Conservation (phyloP, 2,113 vertebrate genomes). For the Jacana jacana region DNA sequence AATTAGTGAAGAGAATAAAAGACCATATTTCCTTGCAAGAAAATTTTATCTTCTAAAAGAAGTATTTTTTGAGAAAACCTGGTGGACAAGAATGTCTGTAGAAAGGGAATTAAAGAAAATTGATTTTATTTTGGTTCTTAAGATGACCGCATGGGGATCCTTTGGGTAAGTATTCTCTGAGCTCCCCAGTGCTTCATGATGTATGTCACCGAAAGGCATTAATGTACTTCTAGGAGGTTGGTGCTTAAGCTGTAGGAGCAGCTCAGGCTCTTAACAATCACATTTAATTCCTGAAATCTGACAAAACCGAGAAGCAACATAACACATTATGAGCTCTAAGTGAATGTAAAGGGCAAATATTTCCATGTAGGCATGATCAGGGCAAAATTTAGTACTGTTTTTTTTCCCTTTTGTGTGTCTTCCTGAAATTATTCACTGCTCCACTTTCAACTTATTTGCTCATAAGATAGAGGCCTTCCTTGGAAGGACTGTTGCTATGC, state of each 20-base stretch:
- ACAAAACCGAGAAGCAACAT: not conserved
- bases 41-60: not conserved
- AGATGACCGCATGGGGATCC: not conserved
- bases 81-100: not conserved
- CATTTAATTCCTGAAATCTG: not conserved
- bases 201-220: not conserved
- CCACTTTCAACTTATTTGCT: not conserved
- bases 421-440: not conserved
- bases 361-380: not conserved
- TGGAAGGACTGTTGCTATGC: not conserved
- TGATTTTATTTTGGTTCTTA: not conserved
- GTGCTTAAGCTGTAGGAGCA: not conserved
- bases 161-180: not conserved
- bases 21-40: not conserved
- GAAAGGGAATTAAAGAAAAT: conserved; percentile 4
- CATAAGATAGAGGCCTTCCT: not conserved
- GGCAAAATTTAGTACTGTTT: not conserved
- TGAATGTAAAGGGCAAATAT: not conserved
- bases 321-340: not conserved
- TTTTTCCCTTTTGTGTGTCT: not conserved
- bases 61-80: not conserved
- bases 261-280: not conserved
- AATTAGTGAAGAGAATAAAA: not conserved
- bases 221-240: not conserved
- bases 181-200: not conserved